Evolutionary conservation across 2,113 vertebrate genomes (phyloP).

Genomic region (Microcebus jonahi): DNA sequence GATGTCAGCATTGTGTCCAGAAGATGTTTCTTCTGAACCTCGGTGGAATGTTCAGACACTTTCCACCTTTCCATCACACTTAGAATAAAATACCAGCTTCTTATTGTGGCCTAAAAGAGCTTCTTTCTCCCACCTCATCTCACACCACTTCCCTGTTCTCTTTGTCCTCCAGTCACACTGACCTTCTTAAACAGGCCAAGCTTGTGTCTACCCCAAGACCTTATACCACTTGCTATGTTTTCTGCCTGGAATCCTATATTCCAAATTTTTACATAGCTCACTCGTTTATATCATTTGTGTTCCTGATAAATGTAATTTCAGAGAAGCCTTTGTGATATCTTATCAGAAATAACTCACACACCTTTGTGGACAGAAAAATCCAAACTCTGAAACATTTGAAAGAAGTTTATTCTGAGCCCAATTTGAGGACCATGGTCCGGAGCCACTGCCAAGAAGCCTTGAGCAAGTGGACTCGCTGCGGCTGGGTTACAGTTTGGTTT

Average conservation of each 20-base stretch:
- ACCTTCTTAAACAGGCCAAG: neutral
- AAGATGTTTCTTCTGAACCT: neutral
- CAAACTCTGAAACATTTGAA: too few relatives aligned
- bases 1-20: neutral
- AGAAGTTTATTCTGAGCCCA: too few relatives aligned
- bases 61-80: neutral
- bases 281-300: neutral
- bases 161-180: neutral
- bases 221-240: neutral
- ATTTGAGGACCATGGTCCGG: too few relatives aligned
- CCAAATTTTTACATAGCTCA: neutral
- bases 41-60: neutral
- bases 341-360: neutral
- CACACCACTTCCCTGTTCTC: neutral
- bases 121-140: neutral
- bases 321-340: neutral
- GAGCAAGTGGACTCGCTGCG: too few relatives aligned
- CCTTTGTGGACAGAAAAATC: too few relatives aligned
- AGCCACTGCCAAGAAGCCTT: too few relatives aligned
- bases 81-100: neutral
- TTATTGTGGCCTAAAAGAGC: neutral
- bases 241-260: neutral
- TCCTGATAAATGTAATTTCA: neutral
- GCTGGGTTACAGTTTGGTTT: too few relatives aligned
- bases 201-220: neutral